Conservation (phyloP, 2,113 vertebrate genomes). For the Sitta europaea region DNA sequence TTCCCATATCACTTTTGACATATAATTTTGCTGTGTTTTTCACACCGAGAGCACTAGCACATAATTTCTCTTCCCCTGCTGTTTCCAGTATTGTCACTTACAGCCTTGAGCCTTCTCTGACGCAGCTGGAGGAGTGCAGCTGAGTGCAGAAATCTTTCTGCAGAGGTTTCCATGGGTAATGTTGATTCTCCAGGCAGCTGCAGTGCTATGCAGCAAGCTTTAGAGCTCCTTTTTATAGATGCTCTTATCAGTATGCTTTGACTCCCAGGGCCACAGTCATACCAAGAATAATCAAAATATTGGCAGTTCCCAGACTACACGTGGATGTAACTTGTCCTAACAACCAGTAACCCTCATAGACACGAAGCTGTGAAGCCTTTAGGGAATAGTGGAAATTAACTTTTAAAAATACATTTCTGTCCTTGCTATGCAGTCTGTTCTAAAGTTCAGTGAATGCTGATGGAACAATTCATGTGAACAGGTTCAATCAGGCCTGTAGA, state of each 20-base stretch:
- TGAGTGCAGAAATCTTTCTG: background rate
- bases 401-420: background rate
- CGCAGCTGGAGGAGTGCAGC: background rate
- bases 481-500: constrained; percentile 17
- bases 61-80: background rate
- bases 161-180: constrained; percentile 14
- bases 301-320: background rate
- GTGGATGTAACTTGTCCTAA: background rate
- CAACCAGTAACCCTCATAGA: background rate
- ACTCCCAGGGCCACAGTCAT: constrained; percentile 12
- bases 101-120: background rate
- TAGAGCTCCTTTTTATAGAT: constrained; percentile 34
- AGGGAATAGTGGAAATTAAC: background rate
- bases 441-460: constrained; percentile 1
- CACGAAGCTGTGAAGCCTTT: background rate
- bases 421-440: background rate
- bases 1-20: background rate
- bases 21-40: background rate
- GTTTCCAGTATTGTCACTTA: background rate
- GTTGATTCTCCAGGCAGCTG: constrained; percentile 32
- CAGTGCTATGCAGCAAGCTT: background rate
- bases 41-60: background rate
- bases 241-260: constrained; percentile 6
- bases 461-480: background rate
- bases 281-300: background rate